phyloP scores from a whole-genome alignment of 2,113 vertebrate species.

The Paramisgurnus dabryanus region DNA sequence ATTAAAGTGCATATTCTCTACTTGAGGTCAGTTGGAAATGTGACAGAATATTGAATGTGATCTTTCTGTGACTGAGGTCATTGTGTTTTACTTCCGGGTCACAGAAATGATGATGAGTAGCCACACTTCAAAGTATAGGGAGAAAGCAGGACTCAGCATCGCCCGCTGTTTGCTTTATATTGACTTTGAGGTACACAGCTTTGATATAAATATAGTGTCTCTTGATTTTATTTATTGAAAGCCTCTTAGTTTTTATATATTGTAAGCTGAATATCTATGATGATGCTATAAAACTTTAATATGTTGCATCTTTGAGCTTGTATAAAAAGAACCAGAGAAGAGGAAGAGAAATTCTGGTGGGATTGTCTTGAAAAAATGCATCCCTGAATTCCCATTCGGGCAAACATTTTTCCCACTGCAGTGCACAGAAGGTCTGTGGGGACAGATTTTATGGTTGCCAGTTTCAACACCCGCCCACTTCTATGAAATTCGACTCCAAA shows the following conservation, averaged over 20 bases:
- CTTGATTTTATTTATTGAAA: neutral
- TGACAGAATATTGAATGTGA: conserved; percentile 11
- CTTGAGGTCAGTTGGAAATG: neutral
- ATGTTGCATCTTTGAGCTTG: neutral
- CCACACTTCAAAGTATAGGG: conserved; percentile 20
- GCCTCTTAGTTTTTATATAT: neutral
- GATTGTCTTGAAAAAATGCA: too few relatives aligned
- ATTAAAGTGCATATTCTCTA: neutral
- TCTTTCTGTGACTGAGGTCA: conserved; percentile 9
- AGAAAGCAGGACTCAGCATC: conserved; percentile 5
- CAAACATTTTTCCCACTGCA: too few relatives aligned
- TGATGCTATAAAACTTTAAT: neutral
- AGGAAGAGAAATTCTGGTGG: too few relatives aligned
- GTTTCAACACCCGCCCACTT: too few relatives aligned
- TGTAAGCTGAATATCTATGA: neutral
- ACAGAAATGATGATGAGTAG: conserved; percentile 20
- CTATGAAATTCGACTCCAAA: too few relatives aligned
- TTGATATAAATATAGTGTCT: neutral
- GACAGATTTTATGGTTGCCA: too few relatives aligned
- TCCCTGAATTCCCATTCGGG: too few relatives aligned
- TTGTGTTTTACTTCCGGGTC: conserved; percentile 13
- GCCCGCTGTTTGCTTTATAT: neutral
- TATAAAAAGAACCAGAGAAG: too few relatives aligned
- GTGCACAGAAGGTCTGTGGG: too few relatives aligned
- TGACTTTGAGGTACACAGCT: neutral